These are phyloP conservation scores for Pavo muticus DNA, from an alignment of 2,113 vertebrate genomes.

Conservation along the genomic window DNA sequence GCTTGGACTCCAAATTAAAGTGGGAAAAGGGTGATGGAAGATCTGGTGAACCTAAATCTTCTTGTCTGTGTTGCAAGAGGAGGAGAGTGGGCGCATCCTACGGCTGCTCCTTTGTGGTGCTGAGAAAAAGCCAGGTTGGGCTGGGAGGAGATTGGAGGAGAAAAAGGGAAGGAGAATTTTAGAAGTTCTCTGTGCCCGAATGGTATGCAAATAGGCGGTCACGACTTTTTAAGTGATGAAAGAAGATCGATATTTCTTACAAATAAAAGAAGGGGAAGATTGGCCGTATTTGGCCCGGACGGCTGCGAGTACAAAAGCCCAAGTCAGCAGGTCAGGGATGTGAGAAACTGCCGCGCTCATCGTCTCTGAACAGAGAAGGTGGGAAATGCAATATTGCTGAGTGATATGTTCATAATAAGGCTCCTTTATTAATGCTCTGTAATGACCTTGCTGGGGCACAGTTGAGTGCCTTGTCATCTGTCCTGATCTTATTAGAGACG, in stretches of 20 bases:
- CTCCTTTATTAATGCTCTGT: constrained; percentile 49
- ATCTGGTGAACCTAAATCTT: not conserved
- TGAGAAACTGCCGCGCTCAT: not conserved
- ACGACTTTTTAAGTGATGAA: not conserved
- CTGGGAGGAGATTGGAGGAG: not conserved
- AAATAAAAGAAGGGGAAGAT: not conserved
- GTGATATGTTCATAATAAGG: not conserved
- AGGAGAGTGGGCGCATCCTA: not conserved
- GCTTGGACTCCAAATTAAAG: not conserved
- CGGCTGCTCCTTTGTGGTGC: not conserved
- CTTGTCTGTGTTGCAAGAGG: not conserved
- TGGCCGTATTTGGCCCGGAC: not conserved
- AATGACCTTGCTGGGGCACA: constrained; percentile 58
- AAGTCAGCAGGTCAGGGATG: not conserved
- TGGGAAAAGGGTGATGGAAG: not conserved
- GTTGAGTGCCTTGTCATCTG: constrained; percentile 59
- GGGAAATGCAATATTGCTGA: not conserved
- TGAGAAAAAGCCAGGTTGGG: not conserved
- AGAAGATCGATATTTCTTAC: not conserved
- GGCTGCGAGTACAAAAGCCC: not conserved
- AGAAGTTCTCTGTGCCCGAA: not conserved
- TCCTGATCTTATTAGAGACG: constrained; percentile 53
- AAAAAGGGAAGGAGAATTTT: not conserved
- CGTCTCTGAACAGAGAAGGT: not conserved
- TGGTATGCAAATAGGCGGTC: accelerated